Percentiles rank a stretch among this genome's conserved stretches.
phyloP scores from a whole-genome alignment of 2,888 invertebrate species.

The Punctoribates punctum region DNA sequence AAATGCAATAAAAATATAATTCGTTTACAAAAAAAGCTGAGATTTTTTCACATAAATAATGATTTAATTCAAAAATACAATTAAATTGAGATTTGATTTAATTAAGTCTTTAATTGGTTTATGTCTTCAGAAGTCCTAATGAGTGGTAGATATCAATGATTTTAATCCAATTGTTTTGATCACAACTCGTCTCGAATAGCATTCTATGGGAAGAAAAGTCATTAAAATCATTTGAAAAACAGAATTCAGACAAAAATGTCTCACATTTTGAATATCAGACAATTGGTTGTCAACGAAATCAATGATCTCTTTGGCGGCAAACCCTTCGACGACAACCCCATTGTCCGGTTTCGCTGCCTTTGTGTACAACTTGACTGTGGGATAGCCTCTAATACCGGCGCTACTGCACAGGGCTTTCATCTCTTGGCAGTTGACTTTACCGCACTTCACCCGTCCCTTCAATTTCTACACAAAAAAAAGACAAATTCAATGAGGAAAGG shows the following conservation, averaged over 20 bases:
- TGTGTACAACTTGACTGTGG: neutral
- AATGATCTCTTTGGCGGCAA: neutral
- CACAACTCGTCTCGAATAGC: neutral
- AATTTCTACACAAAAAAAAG: neutral
- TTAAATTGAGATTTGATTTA: too few relatives aligned
- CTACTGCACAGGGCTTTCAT: neutral
- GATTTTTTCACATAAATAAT: too few relatives aligned
- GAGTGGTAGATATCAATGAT: neutral
- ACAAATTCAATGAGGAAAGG: neutral
- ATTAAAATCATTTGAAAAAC: neutral
- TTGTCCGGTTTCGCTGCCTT: neutral
- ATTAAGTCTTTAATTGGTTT: too few relatives aligned
- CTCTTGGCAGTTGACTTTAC: neutral
- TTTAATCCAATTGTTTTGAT: neutral
- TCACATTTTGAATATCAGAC: neutral
- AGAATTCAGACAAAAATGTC: neutral
- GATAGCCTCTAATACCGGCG: slow-evolving; percentile 1
- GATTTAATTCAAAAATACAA: too few relatives aligned
- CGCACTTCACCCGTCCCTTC: neutral
- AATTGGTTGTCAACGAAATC: neutral
- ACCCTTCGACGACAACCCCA: neutral
- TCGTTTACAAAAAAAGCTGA: too few relatives aligned
- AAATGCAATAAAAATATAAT: too few relatives aligned
- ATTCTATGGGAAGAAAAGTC: neutral
- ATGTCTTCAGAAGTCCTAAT: too few relatives aligned